Evolutionary conservation across 2,797 vertebrate species (phyloP), one percentile per base, ranked within the genome.

Genomic region (Hemibagrus guttatus): DNA sequence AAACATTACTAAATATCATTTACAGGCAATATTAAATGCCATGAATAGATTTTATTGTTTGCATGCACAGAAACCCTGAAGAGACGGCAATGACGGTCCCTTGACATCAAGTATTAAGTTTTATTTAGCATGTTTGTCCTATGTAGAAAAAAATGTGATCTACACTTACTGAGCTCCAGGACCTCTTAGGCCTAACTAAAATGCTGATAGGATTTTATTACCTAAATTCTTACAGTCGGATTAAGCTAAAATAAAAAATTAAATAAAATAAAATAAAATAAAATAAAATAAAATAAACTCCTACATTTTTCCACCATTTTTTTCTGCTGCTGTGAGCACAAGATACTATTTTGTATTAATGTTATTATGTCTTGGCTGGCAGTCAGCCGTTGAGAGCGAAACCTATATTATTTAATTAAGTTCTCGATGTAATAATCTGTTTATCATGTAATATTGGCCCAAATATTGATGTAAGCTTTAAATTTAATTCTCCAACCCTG

Each of bases 351-450:
- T 59, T 31, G 28, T 14, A 21, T 39, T 35, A 35, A 54, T 79
- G 35, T 79, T 23, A 79, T 58, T 78, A 78, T n/a, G 74, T 76
- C 49, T 2, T 76, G 26, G 72, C 49, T n/a, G 42, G 69, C 39
- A 26, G 12, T 74, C 46, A 52, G 1, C 9, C 12, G 14, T 8
- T 14, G 28, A 78, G 75, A 61, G 31, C 13, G 26, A 81, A 81
- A 16, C 2, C 58, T 81, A 9, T 17, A 28, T 64, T 28, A 19
- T 68, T 82, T 82, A 19, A 46, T 28, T 42, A 64, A n/a, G 35
- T 46, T 58, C 28, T 61, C 26, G 12, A 13, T 42, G 12, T 63
- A 16, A 81, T 64, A 8, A 8, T 39, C 21, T 49, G 23, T 63
- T 81, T 42, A 42, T 46, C 23, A n/a, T 39, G 13, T 81, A 63